These are phyloP conservation scores for Gari tellinella DNA, from an alignment of 2,888 invertebrate genomes.

Conservation along the genomic window DNA sequence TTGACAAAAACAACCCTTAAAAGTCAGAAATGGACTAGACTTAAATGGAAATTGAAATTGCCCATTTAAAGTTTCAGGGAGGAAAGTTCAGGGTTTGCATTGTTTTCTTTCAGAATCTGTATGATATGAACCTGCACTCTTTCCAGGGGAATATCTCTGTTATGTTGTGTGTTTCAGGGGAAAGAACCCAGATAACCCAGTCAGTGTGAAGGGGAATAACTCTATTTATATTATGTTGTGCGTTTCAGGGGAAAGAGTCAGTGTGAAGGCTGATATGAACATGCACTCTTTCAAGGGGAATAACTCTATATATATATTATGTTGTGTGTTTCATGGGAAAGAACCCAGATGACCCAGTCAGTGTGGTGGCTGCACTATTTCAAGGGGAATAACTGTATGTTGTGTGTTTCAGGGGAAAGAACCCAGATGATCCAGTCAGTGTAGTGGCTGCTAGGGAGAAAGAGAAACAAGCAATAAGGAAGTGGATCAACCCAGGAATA, in stretches of 20 bases:
- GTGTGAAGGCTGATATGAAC: slow-evolving; percentile 61
- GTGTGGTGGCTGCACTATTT: slow-evolving; percentile 75
- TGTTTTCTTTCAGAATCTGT: too few species aligned
- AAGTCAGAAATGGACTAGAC: too few species aligned
- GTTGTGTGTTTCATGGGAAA: slow-evolving; percentile 62
- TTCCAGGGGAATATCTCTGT: too few species aligned
- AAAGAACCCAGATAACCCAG: slow-evolving; percentile 75
- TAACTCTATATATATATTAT: too few species aligned
- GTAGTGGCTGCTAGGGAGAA: slow-evolving; percentile 74
- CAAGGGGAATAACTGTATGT: too few species aligned
- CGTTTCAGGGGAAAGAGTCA: too few species aligned
- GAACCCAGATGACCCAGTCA: slow-evolving; percentile 76
- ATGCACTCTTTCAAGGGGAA: too few species aligned
- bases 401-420: slow-evolving; percentile 67
- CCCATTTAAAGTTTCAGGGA: too few species aligned
- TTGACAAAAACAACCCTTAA: too few species aligned
- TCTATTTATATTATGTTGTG: slow-evolving; percentile 62
- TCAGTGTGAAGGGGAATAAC: too few species aligned
- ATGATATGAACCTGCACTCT: slow-evolving; percentile 67
- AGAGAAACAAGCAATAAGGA: slow-evolving; percentile 71
- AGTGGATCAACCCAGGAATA: slow-evolving; percentile 71
- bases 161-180: slow-evolving; percentile 65
- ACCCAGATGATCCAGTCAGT: slow-evolving; percentile 76
- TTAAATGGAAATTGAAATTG: too few species aligned
- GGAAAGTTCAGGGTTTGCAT: too few species aligned